A percentile compares a stretch with the other conserved stretches of the same genome.
These are phyloP conservation scores for Malacoctenus gilli DNA, from an alignment of 2,797 vertebrate genomes.

Conservation along the genomic window DNA sequence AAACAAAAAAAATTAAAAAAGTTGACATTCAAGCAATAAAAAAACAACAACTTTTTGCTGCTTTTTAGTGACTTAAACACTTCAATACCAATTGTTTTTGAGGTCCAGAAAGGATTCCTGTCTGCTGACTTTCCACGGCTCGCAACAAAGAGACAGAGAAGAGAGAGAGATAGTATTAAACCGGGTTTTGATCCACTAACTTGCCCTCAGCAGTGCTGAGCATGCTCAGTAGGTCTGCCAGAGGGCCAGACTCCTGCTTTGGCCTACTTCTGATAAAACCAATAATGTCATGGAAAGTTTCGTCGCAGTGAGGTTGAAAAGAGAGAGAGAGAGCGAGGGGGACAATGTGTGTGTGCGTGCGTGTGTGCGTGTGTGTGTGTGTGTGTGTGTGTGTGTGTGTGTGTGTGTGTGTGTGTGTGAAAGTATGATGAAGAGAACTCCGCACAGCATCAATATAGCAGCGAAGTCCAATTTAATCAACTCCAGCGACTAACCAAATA, in stretches of 20 bases:
- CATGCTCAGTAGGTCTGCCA: conserved; percentile 82
- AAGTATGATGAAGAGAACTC: conserved; percentile 29
- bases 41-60: conserved; percentile 25
- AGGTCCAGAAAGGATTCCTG: too few relatives aligned
- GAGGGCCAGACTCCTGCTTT: conserved; percentile 75
- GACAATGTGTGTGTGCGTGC: not conserved
- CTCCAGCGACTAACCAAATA: conserved; percentile 57
- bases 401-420: conserved; percentile 12
- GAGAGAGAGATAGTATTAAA: conserved; percentile 24
- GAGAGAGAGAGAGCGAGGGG: conserved; percentile 6
- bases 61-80: too few relatives aligned
- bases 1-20: conserved; percentile 40
- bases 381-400: conserved; percentile 6
- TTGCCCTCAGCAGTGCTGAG: conserved; percentile 71
- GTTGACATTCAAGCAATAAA: conserved; percentile 20
- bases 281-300: conserved; percentile 73
- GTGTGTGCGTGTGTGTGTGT: conserved; percentile 12
- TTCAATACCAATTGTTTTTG: too few relatives aligned
- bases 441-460: conserved; percentile 48
- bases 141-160: not conserved
- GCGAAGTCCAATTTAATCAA: conserved; percentile 66
- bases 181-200: conserved; percentile 57
- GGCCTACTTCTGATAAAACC: conserved; percentile 84
- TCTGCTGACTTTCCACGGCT: too few relatives aligned
- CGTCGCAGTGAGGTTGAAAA: conserved; percentile 25